Evolutionary conservation across 1,140 invertebrate species (phyloP).

Genomic region (Brachionus paranguensis): DNA sequence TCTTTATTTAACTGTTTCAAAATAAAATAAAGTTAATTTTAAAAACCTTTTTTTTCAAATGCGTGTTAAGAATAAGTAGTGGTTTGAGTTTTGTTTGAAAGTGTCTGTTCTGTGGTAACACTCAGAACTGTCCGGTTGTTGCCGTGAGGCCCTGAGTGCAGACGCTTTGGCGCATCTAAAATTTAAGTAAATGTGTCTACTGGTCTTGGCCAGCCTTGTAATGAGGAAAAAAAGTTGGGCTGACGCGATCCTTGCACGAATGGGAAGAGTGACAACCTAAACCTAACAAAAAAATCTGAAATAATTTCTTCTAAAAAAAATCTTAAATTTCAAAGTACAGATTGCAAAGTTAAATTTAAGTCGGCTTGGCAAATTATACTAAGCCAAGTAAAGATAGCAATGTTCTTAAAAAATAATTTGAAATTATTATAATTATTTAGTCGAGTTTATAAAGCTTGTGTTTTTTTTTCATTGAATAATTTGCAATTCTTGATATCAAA

Average conservation of each 20-base stretch:
- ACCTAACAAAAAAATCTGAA: not conserved
- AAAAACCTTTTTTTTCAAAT: not conserved
- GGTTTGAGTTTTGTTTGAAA: not conserved
- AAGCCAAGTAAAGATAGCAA: not conserved
- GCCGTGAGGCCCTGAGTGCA: not conserved
- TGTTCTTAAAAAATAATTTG: not conserved
- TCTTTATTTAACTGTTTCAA: not conserved
- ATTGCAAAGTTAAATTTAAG: not conserved
- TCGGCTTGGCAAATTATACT: not conserved
- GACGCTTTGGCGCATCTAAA: not conserved
- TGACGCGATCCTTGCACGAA: not conserved
- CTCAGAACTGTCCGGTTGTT: not conserved
- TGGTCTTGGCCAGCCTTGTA: slow-evolving; percentile 31
- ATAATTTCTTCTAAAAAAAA: not conserved
- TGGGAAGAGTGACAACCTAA: not conserved
- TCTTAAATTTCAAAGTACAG: not conserved
- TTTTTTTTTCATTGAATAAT: not conserved
- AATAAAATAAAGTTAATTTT: not conserved
- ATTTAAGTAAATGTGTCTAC: not conserved
- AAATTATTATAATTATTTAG: slow-evolving; percentile 32
- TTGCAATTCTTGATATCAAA: not conserved
- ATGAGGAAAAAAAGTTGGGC: slow-evolving; percentile 28
- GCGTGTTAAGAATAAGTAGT: not conserved
- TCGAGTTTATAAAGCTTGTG: not conserved
- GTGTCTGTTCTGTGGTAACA: not conserved